Conservation (phyloP, 1,140 invertebrate species). For the Bicyclus anynana region DNA sequence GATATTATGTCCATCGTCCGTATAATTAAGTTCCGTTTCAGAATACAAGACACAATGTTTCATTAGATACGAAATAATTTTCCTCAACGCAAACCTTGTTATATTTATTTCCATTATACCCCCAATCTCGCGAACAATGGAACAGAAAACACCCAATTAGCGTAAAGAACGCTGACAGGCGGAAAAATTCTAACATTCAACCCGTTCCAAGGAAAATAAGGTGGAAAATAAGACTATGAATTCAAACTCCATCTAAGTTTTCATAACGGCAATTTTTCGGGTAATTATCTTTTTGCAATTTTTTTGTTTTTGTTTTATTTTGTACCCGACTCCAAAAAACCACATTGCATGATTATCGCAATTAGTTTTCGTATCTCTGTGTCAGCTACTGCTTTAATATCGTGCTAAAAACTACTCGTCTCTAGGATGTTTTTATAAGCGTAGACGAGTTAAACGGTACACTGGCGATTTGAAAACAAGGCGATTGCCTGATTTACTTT, state of each 20-base stretch:
- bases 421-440: background rate
- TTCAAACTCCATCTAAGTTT: slow-evolving; percentile 20
- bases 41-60: background rate
- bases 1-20: background rate
- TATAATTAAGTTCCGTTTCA: background rate
- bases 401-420: background rate
- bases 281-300: slow-evolving; percentile 18
- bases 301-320: slow-evolving; percentile 8
- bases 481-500: no score
- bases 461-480: no score
- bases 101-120: background rate
- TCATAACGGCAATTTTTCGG: slow-evolving; percentile 20
- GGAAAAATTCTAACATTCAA: slow-evolving; percentile 18
- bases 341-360: slow-evolving; percentile 22
- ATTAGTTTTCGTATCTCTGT: slow-evolving; percentile 20
- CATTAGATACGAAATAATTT: background rate
- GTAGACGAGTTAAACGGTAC: no score
- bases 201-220: slow-evolving; percentile 1
- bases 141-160: slow-evolving; percentile 18
- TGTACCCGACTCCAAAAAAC: slow-evolving; percentile 13
- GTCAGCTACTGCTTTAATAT: slow-evolving; percentile 19
- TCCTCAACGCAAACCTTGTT: background rate
- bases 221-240: slow-evolving; percentile 9
- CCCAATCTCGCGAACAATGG: background rate
- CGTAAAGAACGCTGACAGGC: slow-evolving; percentile 13